phyloP scores from a whole-genome alignment of 2,797 vertebrate species.

The Orestias chungarensis region DNA sequence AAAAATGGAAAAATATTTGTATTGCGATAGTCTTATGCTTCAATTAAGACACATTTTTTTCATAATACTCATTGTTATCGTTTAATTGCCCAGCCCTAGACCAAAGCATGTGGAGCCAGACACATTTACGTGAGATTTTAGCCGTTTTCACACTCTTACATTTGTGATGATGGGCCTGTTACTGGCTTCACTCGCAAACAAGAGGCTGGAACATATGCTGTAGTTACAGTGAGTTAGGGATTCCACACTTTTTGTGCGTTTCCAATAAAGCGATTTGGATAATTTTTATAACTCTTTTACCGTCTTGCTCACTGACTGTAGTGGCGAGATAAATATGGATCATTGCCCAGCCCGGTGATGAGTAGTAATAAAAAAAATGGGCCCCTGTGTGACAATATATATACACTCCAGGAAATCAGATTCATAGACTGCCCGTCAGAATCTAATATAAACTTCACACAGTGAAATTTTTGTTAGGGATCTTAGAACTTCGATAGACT shows the following conservation, averaged over 20 bases:
- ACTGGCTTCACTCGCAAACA: background rate
- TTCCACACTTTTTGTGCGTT: background rate
- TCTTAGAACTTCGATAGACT: background rate
- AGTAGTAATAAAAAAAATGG: background rate
- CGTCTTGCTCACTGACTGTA: background rate
- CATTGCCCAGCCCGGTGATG: background rate
- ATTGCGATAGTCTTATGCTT: no score
- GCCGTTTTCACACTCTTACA: background rate
- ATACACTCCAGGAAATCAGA: no score
- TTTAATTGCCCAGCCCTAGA: no score
- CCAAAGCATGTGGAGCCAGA: background rate
- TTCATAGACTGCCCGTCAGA: background rate
- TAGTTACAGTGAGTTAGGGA: background rate
- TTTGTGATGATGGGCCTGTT: background rate
- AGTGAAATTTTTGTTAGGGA: no score
- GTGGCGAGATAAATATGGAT: background rate
- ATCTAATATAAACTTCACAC: background rate
- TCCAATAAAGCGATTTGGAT: background rate
- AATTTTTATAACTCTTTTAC: background rate
- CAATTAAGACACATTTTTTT: no score
- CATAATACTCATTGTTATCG: no score
- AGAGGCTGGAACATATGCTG: background rate
- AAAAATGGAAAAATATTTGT: no score
- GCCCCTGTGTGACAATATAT: no score
- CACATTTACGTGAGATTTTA: background rate